Conservation (phyloP, 2,888 invertebrate species). For the Cryptocephalus moraei region DNA sequence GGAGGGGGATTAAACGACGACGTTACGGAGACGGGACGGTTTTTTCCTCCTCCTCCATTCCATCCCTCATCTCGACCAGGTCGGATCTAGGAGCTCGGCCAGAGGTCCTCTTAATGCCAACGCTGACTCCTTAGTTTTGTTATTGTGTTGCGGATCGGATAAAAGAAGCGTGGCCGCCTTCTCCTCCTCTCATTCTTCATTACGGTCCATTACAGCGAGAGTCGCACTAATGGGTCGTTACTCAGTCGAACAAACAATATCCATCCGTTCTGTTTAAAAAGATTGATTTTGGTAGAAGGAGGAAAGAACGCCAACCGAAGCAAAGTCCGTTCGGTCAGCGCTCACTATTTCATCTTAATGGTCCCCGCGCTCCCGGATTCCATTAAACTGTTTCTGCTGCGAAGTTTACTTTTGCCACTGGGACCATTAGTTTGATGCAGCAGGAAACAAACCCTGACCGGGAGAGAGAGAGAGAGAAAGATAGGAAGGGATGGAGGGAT, state of each 20-base stretch:
- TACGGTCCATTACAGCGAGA: conserved; percentile 33
- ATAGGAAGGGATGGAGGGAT: conserved; percentile 16
- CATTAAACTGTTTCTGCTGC: conserved; percentile 46
- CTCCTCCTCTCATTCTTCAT: conserved; percentile 10
- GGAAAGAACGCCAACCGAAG: conserved; percentile 6
- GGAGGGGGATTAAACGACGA: too few relatives aligned
- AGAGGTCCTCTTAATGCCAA: too few relatives aligned
- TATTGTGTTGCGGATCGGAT: too few relatives aligned
- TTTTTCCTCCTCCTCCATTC: too few relatives aligned
- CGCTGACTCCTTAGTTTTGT: too few relatives aligned
- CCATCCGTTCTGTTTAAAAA: conserved; percentile 35
- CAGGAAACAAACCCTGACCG: conserved; percentile 41
- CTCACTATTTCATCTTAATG: conserved; percentile 48
- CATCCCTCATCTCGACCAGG: too few relatives aligned
- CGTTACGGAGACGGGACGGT: too few relatives aligned
- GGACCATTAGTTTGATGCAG: conserved; percentile 42
- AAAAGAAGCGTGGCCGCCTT: too few relatives aligned
- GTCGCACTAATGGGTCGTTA: conserved; percentile 28
- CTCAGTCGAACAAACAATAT: conserved; percentile 28
- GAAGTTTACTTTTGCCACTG: conserved; percentile 41
- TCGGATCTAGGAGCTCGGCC: too few relatives aligned
- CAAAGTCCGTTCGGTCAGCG: conserved; percentile 24
- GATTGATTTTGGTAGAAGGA: conserved; percentile 26
- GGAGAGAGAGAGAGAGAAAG: conserved; percentile 38
- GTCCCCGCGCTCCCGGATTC: conserved; percentile 46